A percentile compares a stretch with the other conserved stretches of the same genome.
phyloP scores from a whole-genome alignment of 2,888 invertebrate species.

The Parochlus steinenii region DNA sequence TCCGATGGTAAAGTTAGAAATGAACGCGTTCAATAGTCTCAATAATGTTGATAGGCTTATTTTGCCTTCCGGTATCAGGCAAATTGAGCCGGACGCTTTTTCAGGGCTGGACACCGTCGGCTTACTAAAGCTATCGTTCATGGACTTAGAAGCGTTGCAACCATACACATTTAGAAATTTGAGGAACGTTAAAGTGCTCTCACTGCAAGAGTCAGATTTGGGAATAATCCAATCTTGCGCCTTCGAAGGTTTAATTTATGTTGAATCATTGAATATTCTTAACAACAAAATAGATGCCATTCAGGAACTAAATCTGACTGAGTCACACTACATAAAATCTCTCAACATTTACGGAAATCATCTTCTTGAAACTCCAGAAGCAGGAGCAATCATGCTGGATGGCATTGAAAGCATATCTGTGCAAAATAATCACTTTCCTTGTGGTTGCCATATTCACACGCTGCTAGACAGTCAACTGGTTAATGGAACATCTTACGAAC shows the following conservation, averaged over 20 bases:
- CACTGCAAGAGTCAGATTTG: slow-evolving; percentile 68
- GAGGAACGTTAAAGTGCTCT: slow-evolving; percentile 53
- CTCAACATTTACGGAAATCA: slow-evolving; percentile 70
- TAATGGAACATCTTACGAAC: slow-evolving; percentile 38
- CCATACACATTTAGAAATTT: slow-evolving; percentile 62
- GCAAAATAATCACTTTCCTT: slow-evolving; percentile 67
- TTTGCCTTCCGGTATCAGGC: slow-evolving; percentile 61
- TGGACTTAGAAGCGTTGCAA: slow-evolving; percentile 58
- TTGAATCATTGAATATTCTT: slow-evolving; percentile 55
- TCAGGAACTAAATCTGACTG: slow-evolving; percentile 53
- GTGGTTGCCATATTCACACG: slow-evolving; percentile 69
- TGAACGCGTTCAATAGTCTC: slow-evolving; percentile 69
- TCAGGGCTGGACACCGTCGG: slow-evolving; percentile 69
- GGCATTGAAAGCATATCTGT: slow-evolving; percentile 57
- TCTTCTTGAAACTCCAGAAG: slow-evolving; percentile 55
- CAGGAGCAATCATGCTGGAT: slow-evolving; percentile 48
- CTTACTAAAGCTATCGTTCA: slow-evolving; percentile 61
- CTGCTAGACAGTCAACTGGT: slow-evolving; percentile 60
- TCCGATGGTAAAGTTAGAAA: slow-evolving; percentile 61
- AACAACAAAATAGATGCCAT: slow-evolving; percentile 76
- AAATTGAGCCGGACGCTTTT: slow-evolving; percentile 65
- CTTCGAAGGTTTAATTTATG: slow-evolving; percentile 56
- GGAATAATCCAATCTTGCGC: slow-evolving; percentile 49
- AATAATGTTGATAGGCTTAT: slow-evolving; percentile 69
- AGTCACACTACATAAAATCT: slow-evolving; percentile 51